phyloP scores from a whole-genome alignment of 2,888 invertebrate species.

The Eurois occulta region DNA sequence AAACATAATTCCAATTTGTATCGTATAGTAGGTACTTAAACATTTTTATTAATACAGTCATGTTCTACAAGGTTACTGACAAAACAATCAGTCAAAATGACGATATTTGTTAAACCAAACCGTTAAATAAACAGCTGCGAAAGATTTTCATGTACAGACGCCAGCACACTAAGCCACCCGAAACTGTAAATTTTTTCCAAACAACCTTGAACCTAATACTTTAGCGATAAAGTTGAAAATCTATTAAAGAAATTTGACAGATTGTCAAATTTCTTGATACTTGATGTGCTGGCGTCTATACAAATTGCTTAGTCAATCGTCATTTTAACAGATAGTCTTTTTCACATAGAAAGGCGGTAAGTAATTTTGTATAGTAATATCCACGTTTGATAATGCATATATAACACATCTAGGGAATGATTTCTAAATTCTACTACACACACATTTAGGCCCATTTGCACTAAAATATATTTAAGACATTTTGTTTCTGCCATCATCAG shows the following conservation, averaged over 20 bases:
- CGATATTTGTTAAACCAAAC: not conserved
- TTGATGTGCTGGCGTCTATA: too few species aligned
- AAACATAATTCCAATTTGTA: not conserved
- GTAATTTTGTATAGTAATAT: not conserved
- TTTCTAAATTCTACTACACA: not conserved
- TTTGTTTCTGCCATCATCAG: too few species aligned
- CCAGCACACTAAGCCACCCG: too few species aligned
- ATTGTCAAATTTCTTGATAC: too few species aligned
- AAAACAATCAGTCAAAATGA: constrained; percentile 22
- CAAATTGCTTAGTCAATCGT: not conserved
- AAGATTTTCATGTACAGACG: not conserved
- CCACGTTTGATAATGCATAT: not conserved
- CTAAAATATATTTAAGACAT: not conserved
- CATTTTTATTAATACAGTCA: not conserved
- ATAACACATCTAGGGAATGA: not conserved
- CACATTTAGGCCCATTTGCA: not conserved
- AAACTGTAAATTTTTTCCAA: too few species aligned
- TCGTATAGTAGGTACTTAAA: not conserved
- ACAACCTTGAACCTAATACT: too few species aligned
- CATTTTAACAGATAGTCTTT: constrained; percentile 27
- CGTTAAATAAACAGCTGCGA: not conserved
- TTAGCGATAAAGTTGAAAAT: too few species aligned
- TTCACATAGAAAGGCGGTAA: not conserved
- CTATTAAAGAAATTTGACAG: too few species aligned
- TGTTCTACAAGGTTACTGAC: not conserved